Evolutionary conservation across 1,140 invertebrate genomes (phyloP), one percentile per base, ranked within the genome.

Genomic region (Drosophila bocki): DNA sequence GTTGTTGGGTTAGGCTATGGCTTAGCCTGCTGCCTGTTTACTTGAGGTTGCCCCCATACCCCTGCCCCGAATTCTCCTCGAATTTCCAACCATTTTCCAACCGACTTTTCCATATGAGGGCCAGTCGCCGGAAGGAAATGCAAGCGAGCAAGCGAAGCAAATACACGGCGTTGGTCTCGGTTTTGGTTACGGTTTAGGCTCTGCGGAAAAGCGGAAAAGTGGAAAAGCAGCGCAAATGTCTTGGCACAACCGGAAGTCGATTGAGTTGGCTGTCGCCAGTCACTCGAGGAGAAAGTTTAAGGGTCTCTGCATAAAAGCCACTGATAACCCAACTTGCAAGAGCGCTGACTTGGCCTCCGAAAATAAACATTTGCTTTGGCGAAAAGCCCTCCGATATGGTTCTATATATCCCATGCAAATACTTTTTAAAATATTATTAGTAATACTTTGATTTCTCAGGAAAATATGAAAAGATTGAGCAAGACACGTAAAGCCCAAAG

Each of bases 91-190:
- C 47, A 42, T 70, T 51, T 71, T 71, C 33, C 33, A 39, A 19
- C 5, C 8, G 37, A 32, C 50, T 71, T 50, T 72, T 68, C 64
- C 45, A 63, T 53, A 70, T 65, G 63, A 54, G 72, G 82, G 61
- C 70, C 65, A 71, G 69, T 64, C 84, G 84, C 77, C 84, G 84
- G 84, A 87, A 87, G 84, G 80, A 87, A 87, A 75, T 88, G 84
- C 84, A 88, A 87, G 84, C 84, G 80, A 87, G 82, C 84, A 87
- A 80, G 78, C 84, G 63, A 69, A 78, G 75, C 80, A 87, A 88
- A 88, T 75, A 87, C 61, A 41, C 32, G 39, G 39, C 26, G 13
- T 26, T 0, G 26, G 26, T 2, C 44, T 56, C 15, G 29, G 22
- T 19, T 29, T 68, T 8, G 58, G 67, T 6, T 17, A 35, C 11